Percentiles rank a stretch among this genome's conserved stretches.
Conservation (phyloP, 2,113 vertebrate genomes). For the Chascanopsetta lugubris region DNA sequence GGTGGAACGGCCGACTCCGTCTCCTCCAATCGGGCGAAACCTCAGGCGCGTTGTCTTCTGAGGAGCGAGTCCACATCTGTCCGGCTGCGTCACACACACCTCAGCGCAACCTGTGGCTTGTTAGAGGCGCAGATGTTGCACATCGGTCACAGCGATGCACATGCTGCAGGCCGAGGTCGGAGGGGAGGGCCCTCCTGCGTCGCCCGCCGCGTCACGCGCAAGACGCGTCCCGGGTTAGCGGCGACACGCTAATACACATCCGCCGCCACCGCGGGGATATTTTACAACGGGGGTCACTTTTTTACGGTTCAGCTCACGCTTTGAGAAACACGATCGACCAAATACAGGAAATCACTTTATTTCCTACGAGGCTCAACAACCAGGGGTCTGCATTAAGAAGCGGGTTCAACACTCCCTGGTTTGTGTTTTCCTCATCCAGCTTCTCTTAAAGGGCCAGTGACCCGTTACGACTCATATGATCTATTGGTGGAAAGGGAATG, state of each 20-base stretch:
- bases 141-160: slow-evolving; percentile 64
- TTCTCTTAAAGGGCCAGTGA: too few species aligned
- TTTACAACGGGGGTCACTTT: not conserved
- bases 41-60: too few species aligned
- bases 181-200: slow-evolving; percentile 8
- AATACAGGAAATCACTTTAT: not conserved
- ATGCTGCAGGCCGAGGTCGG: slow-evolving; percentile 30
- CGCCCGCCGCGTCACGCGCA: slow-evolving; percentile 4
- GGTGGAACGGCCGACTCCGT: slow-evolving; percentile 25
- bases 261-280: not conserved
- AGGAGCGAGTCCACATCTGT: too few species aligned
- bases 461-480: too few species aligned
- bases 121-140: slow-evolving; percentile 59
- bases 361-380: not conserved
- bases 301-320: not conserved
- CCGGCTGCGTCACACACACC: slow-evolving; percentile 3
- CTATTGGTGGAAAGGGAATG: too few species aligned
- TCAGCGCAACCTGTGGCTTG: slow-evolving; percentile 27
- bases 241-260: slow-evolving; percentile 15
- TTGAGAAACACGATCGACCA: not conserved
- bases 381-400: too few species aligned
- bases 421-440: too few species aligned
- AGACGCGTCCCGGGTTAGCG: not conserved
- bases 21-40: too few species aligned
- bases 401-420: too few species aligned